phyloP scores from a whole-genome alignment of 2,888 invertebrate genomes.

The Aquatica leii region DNA sequence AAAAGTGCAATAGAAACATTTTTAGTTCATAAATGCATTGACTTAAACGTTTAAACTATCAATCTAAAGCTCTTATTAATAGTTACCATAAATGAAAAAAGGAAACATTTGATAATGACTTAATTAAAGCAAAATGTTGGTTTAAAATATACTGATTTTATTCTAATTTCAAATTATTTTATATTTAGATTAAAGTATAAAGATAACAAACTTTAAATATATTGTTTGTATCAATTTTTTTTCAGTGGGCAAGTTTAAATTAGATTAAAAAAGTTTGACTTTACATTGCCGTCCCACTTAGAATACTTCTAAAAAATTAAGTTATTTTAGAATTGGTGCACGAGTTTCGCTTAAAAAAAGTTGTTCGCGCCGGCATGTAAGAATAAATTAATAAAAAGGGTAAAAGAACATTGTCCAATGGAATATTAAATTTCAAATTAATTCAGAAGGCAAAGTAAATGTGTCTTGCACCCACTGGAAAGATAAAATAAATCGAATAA shows the following conservation, averaged over 20 bases:
- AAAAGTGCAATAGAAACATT: no score
- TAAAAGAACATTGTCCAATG: slow-evolving; percentile 34
- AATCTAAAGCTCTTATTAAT: no score
- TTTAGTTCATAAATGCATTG: no score
- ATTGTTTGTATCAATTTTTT: background rate
- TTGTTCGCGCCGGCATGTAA: slow-evolving; percentile 23
- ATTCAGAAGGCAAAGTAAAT: slow-evolving; percentile 36
- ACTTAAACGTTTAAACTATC: no score
- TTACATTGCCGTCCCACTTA: background rate
- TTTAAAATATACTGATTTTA: no score
- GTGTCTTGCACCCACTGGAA: slow-evolving; percentile 36
- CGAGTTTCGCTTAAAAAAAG: slow-evolving; percentile 5
- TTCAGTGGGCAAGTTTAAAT: background rate
- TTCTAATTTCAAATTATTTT: no score
- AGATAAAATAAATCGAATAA: slow-evolving; percentile 56
- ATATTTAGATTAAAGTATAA: no score
- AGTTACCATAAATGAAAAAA: no score
- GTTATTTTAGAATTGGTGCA: no score
- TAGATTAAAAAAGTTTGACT: slow-evolving; percentile 13
- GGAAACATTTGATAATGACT: no score
- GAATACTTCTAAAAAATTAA: background rate
- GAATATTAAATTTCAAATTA: slow-evolving; percentile 38
- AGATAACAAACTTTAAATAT: no score
- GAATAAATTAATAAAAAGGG: slow-evolving; percentile 32
- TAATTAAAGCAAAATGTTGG: no score